Evolutionary conservation across 2,888 invertebrate genomes (phyloP), one percentile per base, ranked within the genome.

Genomic region (Creontiades dilutus): DNA sequence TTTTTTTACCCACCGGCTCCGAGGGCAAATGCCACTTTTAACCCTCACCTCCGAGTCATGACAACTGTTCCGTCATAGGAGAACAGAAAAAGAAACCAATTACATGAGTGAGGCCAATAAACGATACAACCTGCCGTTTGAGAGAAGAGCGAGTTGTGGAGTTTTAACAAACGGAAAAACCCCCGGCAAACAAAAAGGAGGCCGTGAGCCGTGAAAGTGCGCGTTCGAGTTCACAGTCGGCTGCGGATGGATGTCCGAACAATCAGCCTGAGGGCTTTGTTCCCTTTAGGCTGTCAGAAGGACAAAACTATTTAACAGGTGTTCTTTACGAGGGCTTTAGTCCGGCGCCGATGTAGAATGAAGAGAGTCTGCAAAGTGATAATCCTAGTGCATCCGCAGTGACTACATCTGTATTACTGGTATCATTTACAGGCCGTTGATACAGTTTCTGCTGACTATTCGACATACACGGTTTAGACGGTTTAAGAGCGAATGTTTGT

Each of bases 1-100:
- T 23, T 48, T 81, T 46, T n/a, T n/a, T n/a, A n/a, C n/a, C 78
- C 78, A 13, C 61, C 19, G 61, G 61, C n/a, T 61, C 61, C 23
- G 19, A 61, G 5, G 16, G 19, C 4, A 2, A 23, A 4, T 19
- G 61, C 19, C 61, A 11, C 19, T n/a, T 19, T 19, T 16, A 11
- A 61, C 13, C 61, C 19, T 3, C 61, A 19, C 61, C 19, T 3
- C 61, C 9, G 19, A n/a, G n/a, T n/a, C 19, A 19, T 61, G 61
- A 61, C n/a, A 61, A 61, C 19, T 19, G 61, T 23, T 61, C 61
- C 61, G 61, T 61, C 19, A 61, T 3, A 61, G 61, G 2, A 11
- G 19, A 5, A 19, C 61, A 7, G 16, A 61, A 16, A 16, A 23
- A 4, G 11, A 23, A 19, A 61, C 57, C 11, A 57, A 57, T 57